Conservation (phyloP, 2,888 invertebrate genomes). For the Pammene aurita region DNA sequence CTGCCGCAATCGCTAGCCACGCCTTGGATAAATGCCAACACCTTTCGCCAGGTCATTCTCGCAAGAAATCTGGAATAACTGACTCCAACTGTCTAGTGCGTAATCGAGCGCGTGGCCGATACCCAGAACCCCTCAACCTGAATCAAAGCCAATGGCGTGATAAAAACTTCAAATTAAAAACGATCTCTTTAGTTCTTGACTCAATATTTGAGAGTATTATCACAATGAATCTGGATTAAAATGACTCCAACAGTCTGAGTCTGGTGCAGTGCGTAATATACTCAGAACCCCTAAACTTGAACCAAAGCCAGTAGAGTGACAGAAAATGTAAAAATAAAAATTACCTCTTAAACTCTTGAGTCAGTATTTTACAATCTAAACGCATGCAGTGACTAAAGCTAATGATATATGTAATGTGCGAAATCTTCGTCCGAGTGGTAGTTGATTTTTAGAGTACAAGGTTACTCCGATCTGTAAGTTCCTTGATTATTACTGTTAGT, state of each 20-base stretch:
- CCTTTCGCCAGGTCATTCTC: conserved; percentile 71
- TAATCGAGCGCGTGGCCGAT: conserved; percentile 47
- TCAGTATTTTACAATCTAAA: conserved; percentile 30
- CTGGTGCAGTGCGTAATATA: conserved; percentile 43
- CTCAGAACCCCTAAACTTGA: conserved; percentile 31
- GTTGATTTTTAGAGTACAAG: conserved; percentile 37
- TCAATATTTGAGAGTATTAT: conserved; percentile 37
- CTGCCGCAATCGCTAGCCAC: conserved; percentile 18
- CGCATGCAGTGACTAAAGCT: conserved; percentile 35
- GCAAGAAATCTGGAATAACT: conserved; percentile 61
- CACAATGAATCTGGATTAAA: conserved; percentile 59
- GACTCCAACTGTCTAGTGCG: conserved; percentile 49
- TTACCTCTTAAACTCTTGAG: conserved; percentile 39
- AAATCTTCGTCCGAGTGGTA: conserved; percentile 25
- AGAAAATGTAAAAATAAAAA: conserved; percentile 47
- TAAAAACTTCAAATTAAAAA: conserved; percentile 46
- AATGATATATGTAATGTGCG: conserved; percentile 35
- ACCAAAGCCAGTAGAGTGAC: conserved; percentile 35
- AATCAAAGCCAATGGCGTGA: conserved; percentile 31
- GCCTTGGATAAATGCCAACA: conserved; percentile 59
- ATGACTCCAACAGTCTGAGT: conserved; percentile 51
- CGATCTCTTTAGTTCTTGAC: conserved; percentile 40
- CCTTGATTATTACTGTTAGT: not conserved
- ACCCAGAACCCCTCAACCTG: conserved; percentile 33
- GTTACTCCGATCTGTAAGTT: conserved; percentile 20